These are phyloP conservation scores for Lemur catta DNA, from an alignment of 2,797 vertebrate species.

Conservation along the genomic window DNA sequence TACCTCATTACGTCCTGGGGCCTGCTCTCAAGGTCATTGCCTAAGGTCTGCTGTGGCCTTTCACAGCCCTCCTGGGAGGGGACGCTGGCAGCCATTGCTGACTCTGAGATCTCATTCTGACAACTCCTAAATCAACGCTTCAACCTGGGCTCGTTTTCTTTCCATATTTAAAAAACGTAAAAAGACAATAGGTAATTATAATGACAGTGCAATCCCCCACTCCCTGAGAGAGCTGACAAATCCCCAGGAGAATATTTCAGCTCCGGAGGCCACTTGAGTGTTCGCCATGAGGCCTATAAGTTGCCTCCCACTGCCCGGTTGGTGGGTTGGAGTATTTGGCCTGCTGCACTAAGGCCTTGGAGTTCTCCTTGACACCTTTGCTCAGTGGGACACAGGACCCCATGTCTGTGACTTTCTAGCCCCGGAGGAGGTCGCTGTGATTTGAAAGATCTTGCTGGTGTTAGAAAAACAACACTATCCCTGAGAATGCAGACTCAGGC, in stretches of 20 bases:
- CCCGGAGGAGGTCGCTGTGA: neutral
- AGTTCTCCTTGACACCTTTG: neutral
- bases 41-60: neutral
- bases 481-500: neutral
- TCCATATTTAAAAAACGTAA: neutral
- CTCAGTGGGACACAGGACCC: neutral
- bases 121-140: neutral
- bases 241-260: fast-evolving
- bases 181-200: neutral
- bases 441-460: neutral
- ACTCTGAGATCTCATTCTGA: neutral
- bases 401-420: neutral
- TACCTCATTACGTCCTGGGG: neutral
- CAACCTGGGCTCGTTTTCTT: neutral
- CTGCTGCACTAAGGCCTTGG: neutral
- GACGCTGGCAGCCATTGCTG: fast-evolving
- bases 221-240: neutral
- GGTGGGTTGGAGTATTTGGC: neutral
- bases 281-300: too few relatives aligned
- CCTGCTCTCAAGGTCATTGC: neutral
- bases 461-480: neutral
- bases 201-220: neutral
- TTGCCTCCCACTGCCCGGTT: neutral
- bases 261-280: neutral
- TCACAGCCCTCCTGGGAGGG: neutral